These are phyloP conservation scores for Burhinus oedicnemus DNA, from an alignment of 2,113 vertebrate species.

Conservation along the genomic window DNA sequence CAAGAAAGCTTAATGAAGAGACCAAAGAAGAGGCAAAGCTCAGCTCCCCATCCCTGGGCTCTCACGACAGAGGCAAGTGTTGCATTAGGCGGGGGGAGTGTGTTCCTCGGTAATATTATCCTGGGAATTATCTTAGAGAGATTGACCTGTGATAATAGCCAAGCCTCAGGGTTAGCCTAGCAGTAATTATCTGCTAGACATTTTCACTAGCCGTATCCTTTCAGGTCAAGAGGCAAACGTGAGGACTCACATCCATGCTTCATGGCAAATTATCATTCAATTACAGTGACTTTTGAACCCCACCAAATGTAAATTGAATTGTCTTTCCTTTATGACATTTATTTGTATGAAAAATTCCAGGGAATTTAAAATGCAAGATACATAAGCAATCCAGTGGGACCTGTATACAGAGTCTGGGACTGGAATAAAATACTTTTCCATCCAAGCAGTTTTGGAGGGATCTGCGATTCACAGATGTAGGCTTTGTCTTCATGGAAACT, in stretches of 20 bases:
- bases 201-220: slow-evolving; percentile 70
- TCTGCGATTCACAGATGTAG: neutral
- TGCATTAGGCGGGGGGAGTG: slow-evolving; percentile 61
- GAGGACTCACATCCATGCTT: neutral
- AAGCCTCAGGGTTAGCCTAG: slow-evolving; percentile 73
- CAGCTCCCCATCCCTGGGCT: neutral
- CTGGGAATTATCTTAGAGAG: slow-evolving; percentile 77
- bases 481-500: neutral
- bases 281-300: slow-evolving; percentile 32
- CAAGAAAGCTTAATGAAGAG: neutral
- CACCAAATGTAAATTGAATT: slow-evolving; percentile 28
- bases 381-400: neutral
- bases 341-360: neutral
- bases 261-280: slow-evolving; percentile 48
- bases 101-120: slow-evolving; percentile 67
- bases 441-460: neutral
- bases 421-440: neutral
- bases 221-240: slow-evolving; percentile 63
- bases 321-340: neutral
- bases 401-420: neutral
- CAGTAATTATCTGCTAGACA: slow-evolving; percentile 75
- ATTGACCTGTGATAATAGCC: slow-evolving; percentile 82
- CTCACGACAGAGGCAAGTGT: neutral
- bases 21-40: neutral
- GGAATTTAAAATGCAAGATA: neutral